Evolutionary conservation across 2,113 vertebrate species (phyloP).

Genomic region (Ranitomeya imitator): DNA sequence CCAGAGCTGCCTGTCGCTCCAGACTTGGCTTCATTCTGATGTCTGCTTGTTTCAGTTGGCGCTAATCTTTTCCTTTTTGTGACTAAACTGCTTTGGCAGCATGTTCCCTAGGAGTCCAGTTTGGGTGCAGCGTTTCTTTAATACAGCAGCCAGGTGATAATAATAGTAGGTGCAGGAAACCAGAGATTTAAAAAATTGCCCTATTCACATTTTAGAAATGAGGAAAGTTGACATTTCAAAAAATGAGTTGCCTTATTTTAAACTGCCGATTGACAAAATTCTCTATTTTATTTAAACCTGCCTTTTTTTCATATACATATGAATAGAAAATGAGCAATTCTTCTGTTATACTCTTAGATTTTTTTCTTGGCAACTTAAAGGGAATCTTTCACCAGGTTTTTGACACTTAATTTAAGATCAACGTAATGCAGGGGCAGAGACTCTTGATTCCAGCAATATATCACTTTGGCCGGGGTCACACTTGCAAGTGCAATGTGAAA

Average conservation of each 20-base stretch:
- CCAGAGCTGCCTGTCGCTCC: conserved; percentile 45
- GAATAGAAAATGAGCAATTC: not conserved
- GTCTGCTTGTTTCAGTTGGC: conserved; percentile 43
- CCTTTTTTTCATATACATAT: not conserved
- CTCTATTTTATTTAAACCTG: not conserved
- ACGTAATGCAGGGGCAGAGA: too few species aligned
- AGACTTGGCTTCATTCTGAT: conserved; percentile 36
- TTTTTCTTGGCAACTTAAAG: not conserved
- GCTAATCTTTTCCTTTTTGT: conserved; percentile 38
- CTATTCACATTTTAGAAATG: not conserved
- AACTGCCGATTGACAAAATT: not conserved
- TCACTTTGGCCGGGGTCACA: too few species aligned
- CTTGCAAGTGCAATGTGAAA: too few species aligned
- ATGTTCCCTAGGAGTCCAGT: not conserved
- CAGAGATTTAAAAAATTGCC: not conserved
- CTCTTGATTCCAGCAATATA: too few species aligned
- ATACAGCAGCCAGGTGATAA: conserved; percentile 10
- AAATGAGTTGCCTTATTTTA: not conserved
- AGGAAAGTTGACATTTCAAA: not conserved
- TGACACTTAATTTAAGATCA: too few species aligned
- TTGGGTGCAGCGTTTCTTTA: not conserved
- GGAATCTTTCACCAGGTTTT: too few species aligned
- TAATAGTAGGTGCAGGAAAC: conserved; percentile 21
- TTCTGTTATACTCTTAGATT: not conserved
- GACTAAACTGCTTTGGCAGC: conserved; percentile 47